These are phyloP conservation scores for Melanotaenia trifasciata DNA, from an alignment of 2,797 vertebrate genomes.

Conservation along the genomic window DNA sequence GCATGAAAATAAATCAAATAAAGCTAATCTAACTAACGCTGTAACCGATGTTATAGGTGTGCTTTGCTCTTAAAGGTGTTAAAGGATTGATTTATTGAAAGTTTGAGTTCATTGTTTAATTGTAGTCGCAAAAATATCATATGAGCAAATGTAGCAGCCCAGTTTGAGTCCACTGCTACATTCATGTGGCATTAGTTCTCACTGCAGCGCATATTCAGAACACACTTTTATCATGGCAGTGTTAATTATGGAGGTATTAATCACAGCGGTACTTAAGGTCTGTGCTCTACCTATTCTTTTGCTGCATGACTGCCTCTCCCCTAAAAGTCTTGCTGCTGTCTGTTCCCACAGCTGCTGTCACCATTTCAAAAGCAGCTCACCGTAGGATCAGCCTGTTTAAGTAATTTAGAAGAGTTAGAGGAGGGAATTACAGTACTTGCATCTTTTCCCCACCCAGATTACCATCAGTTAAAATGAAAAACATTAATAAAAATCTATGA, in stretches of 20 bases:
- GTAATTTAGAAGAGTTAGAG: conserved; percentile 4
- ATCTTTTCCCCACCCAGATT: background rate
- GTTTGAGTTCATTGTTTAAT: background rate
- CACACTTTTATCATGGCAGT: conserved; percentile 15
- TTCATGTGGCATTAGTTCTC: background rate
- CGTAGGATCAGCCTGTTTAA: conserved; percentile 10
- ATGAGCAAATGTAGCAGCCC: background rate
- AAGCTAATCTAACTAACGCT: background rate
- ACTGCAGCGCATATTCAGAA: background rate
- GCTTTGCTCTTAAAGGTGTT: background rate
- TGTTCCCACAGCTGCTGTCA: conserved; percentile 10
- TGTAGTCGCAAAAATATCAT: background rate
- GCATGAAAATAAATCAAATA: background rate
- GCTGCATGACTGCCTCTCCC: conserved; percentile 12
- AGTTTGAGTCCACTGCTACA: background rate
- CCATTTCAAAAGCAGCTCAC: background rate
- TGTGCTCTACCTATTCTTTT: conserved; percentile 16
- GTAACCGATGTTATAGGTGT: background rate
- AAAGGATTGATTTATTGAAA: background rate
- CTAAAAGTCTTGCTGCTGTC: conserved; percentile 9
- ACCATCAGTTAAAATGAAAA: background rate
- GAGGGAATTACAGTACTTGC: conserved; percentile 2
- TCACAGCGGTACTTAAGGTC: conserved; percentile 13
- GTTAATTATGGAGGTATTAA: conserved; percentile 27
- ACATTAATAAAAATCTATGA: background rate